These are phyloP conservation scores for Pipra filicauda DNA, from an alignment of 2,113 vertebrate species.

Conservation along the genomic window DNA sequence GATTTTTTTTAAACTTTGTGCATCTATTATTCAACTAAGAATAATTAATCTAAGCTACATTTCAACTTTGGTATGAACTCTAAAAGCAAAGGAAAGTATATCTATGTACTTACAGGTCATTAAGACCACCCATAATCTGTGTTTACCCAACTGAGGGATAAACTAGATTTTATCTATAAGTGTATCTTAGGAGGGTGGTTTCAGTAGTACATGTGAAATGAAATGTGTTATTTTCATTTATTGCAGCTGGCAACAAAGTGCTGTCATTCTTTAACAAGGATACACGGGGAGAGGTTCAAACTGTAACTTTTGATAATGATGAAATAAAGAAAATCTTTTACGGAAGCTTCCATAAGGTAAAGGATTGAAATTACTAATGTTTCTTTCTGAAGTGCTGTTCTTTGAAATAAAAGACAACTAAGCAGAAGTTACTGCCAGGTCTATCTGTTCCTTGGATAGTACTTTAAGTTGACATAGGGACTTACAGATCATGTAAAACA, in stretches of 20 bases:
- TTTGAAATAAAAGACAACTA: neutral
- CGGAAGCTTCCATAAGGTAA: constrained; percentile 99
- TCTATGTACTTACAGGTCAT: neutral
- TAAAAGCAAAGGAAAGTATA: neutral
- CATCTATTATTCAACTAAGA: neutral
- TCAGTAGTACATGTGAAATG: neutral
- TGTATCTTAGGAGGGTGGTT: neutral
- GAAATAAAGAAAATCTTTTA: constrained; percentile 92
- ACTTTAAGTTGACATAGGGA: neutral
- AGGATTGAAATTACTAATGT: neutral
- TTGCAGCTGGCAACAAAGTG: constrained; percentile 86
- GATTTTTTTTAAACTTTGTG: neutral
- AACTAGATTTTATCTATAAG: neutral
- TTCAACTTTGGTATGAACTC: neutral
- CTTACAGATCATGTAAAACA: neutral
- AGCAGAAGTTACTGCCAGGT: neutral
- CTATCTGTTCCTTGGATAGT: neutral
- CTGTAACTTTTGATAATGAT: constrained; percentile 83
- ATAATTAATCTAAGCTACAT: neutral
- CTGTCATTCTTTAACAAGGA: constrained; percentile 97
- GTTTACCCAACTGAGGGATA: neutral
- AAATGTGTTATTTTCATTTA: neutral
- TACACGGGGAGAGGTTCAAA: constrained; percentile 86
- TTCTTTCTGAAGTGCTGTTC: constrained; percentile 1
- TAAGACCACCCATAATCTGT: neutral